Conservation (phyloP, 2,888 invertebrate species). For the Tenthredo mesomela region DNA sequence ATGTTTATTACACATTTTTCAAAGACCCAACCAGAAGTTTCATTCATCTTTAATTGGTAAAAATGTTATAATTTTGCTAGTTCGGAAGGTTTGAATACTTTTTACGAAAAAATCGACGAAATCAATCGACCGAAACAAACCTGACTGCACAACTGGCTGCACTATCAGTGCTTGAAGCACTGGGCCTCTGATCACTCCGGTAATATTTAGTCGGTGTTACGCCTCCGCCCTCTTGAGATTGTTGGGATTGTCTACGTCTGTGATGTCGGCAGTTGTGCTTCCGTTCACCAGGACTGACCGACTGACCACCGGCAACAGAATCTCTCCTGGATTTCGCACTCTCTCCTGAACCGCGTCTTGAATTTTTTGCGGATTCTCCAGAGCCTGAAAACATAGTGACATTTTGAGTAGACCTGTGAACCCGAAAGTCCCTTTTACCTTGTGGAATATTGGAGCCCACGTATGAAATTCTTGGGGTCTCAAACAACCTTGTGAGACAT, state of each 20-base stretch:
- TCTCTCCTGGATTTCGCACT: conserved; percentile 86
- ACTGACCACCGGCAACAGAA: conserved; percentile 77
- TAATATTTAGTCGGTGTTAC: conserved; percentile 78
- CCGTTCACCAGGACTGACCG: conserved; percentile 68
- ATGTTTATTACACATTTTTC: too few relatives aligned
- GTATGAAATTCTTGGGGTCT: conserved; percentile 18
- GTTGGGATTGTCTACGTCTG: conserved; percentile 75
- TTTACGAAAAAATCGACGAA: neutral
- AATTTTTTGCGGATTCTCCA: conserved; percentile 80
- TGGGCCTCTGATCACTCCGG: conserved; percentile 85
- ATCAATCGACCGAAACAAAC: conserved; percentile 59
- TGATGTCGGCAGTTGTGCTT: conserved; percentile 75
- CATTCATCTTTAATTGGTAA: neutral
- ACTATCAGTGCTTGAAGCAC: conserved; percentile 84
- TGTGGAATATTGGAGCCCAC: neutral
- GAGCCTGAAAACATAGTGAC: conserved; percentile 78
- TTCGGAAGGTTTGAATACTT: neutral
- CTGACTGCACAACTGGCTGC: conserved; percentile 73
- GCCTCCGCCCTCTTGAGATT: conserved; percentile 66
- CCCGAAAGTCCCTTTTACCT: neutral
- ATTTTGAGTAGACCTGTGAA: neutral
- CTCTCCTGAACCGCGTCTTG: conserved; percentile 85
- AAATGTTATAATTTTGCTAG: neutral
- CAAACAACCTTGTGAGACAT: conserved; percentile 3
- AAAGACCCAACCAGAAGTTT: too few relatives aligned